Evolutionary conservation across 92 coral and sea anemone genomes (phyloP), one percentile per base, ranked within the genome.

Genomic region (Parazoanthus swiftii): DNA sequence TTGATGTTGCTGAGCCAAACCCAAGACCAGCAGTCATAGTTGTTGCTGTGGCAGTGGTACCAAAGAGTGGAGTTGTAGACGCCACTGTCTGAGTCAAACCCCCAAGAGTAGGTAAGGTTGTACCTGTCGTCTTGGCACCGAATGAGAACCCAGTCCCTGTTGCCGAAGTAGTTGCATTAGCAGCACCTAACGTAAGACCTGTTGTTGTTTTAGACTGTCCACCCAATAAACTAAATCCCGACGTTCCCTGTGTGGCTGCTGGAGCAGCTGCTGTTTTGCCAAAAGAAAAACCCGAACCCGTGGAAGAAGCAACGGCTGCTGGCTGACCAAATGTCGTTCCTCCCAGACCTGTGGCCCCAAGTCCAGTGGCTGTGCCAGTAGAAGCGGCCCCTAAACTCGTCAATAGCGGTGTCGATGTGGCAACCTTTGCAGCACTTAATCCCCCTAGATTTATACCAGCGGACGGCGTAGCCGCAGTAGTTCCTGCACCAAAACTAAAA

Each of bases 61-160:
- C 70, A 84, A 84, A 84, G 16, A 84, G 4, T 46, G 87, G 79
- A 29, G 87, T 84, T 46, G 87, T 84, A n/a, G 87, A 71, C 13
- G 87, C 87, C 21, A 23, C 26, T 42, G 87, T 71, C 18, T 71
- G 87, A 48, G 78, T 29, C 43, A 71, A 46, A 14, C n/a, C 38
- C 48, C 79, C 77, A 16, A 84, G 77, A 9, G 79, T 72, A 2
- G 79, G 87, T 29, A 44, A 33, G 39, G 44, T 84, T 26, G 79
- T 18, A 8, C 42, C 79, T 11, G 87, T 68, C 29, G 87, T 84
- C 63, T 84, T 84, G 43, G 67, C 79, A 25, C 87, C 79, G 15
- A 84, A 50, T 46, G 79, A 9, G 26, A 84, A 84, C 6, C 87
- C 79, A 72, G 44, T 71, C 6, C 86, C 63, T 15, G 86, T 9